Base-by-base conservation (phyloP, 2,888 invertebrate species). In the Zele albiditarsus region DNA sequence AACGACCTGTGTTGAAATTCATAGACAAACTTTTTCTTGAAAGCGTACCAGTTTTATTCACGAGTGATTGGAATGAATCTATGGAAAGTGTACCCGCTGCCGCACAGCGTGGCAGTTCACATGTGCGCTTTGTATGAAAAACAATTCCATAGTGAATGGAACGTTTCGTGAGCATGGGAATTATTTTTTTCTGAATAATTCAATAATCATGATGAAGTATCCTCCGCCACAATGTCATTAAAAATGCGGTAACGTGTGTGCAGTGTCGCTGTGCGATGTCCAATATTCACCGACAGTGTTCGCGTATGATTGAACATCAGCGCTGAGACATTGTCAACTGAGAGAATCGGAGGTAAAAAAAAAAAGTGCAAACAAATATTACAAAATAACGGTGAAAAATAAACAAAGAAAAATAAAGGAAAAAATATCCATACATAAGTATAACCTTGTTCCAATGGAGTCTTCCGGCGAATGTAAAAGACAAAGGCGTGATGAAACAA, bases 401-500 rank as follows among this genome's bases (percentile, higher is more conserved):
- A 14, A 60, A 42, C 0, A 62, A n/a, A 25, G 0, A 23, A 65
- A 25, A 2, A 49, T 1, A 28, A 53, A 28, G 42, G 63, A 31
- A 33, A 3, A 27, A 5, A 65, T 27, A 12, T n/a, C n/a, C 66
- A 12, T 53, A 12, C 28, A 73, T n/a, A 33, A 33, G 25, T 71
- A 66, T 66, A 42, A 66, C 3, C 20, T 57, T 14, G 16, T 42
- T 42, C 12, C 60, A 65, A 76, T 73, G 70, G 70, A 76, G 69
- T 67, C 69, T 73, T 70, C 69, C 66, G n/a, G 53, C 20, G 72
- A 27, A 20, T 46, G 10, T 31, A 42, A 68, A 58, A 57, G 28
- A 42, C 27, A 53, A 25, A 23, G 31, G 20, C 33, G 57, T 23
- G 31, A 49, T 23, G n/a, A 62, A 53, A 74, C 3, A 73, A 42